Base-by-base conservation (phyloP, 1,140 invertebrate genomes). In the Sesamia nonagrioides region DNA sequence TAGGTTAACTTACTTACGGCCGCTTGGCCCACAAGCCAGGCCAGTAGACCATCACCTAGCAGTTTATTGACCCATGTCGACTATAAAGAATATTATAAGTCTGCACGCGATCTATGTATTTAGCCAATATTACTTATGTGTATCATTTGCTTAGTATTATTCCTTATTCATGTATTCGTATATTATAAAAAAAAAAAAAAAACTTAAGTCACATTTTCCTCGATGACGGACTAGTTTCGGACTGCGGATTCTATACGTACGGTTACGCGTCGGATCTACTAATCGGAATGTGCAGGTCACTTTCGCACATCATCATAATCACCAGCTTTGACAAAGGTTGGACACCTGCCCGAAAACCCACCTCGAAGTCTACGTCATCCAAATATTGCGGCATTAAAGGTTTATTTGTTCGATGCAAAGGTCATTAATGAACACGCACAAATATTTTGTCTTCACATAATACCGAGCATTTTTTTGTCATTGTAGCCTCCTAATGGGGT, bases 41-140 rank as follows among this genome's bases (percentile, higher is more conserved):
- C 27, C 42, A 75, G 58, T 61, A 21, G 72, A n/a, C 56, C 33
- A 45, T 75, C 33, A 61, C 58, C 72, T 40, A 61, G 17, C 54
- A 77, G 82, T 84, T 74, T 84, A 84, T 81, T 84, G 80, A 84
- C 80, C 80, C 77, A 81, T 50, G 73, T 74, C 58, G 27, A 37
- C 35, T 69, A 73, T 69, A 61, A 77, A 77, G 69, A 66, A 77
- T 77, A 81, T 81, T 77, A 77, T 77, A 77, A 61, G 60, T 81
- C 77, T 40, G 77, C 82, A 84, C 82, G 82, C 82, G 69, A 84
- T 56, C 54, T 56, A 21, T 76, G 71, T 52, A 63, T 75, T 74
- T 78, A 77, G 40, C 74, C 33, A 72, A 72, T 61, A 54, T 77
- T 63, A 33, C 54, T 60, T 69, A 74, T 76, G 35, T 40, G 37